Conservation (phyloP, 2,797 vertebrate genomes). For the Cossypha heuglini region DNA sequence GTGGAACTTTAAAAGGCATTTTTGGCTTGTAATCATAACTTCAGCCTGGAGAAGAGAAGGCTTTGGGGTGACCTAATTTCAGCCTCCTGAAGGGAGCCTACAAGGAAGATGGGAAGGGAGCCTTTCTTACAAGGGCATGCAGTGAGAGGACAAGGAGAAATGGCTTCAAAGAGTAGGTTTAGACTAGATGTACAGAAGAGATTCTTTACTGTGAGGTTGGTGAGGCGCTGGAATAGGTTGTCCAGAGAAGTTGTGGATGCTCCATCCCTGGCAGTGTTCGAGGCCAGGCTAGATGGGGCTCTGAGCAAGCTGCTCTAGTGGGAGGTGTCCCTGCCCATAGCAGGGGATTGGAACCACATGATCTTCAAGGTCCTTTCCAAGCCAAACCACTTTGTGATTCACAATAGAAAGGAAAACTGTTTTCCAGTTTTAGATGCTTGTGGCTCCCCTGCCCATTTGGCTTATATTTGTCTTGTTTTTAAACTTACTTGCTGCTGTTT, state of each 20-base stretch:
- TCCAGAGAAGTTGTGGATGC: fast-evolving
- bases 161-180: background rate
- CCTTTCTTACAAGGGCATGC: background rate
- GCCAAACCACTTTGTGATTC: background rate
- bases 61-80: background rate
- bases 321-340: background rate
- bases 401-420: background rate
- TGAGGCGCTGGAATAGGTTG: background rate
- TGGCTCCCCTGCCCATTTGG: background rate
- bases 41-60: background rate
- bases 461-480: background rate
- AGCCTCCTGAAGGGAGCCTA: background rate
- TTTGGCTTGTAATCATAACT: background rate
- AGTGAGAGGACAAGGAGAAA: background rate
- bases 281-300: background rate
- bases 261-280: background rate
- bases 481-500: background rate
- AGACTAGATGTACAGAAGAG: background rate
- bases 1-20: background rate
- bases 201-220: background rate
- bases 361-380: background rate
- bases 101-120: background rate
- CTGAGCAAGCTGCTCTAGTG: background rate
- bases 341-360: background rate
- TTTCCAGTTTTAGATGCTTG: background rate